Percentiles rank a stretch among this genome's conserved stretches.
Conservation (phyloP, 2,797 vertebrate genomes). For the Micropoecilia bifurca region DNA sequence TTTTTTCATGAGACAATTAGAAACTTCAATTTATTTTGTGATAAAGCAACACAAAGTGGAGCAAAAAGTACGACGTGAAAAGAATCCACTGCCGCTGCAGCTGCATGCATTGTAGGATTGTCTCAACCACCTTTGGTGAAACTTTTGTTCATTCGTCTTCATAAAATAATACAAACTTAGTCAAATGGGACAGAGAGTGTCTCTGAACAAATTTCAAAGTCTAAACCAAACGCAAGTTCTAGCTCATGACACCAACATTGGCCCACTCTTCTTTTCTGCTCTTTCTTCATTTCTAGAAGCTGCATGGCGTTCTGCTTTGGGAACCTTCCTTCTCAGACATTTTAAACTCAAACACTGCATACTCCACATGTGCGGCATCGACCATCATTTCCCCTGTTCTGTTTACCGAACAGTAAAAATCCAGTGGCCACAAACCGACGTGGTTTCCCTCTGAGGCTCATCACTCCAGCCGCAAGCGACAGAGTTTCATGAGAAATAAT, state of each 20-base stretch:
- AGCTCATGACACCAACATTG: background rate
- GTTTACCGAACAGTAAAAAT: slow-evolving; percentile 74
- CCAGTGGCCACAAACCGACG: slow-evolving; percentile 60
- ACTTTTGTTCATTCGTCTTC: background rate
- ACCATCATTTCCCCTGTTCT: slow-evolving; percentile 64
- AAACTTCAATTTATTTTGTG: background rate
- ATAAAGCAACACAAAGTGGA: background rate
- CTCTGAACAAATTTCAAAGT: background rate
- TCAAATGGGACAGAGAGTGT: background rate
- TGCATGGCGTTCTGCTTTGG: slow-evolving; percentile 29
- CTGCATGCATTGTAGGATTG: background rate
- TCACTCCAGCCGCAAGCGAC: slow-evolving; percentile 60
- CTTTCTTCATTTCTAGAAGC: background rate
- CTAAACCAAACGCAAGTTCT: background rate
- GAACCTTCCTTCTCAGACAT: slow-evolving; percentile 62
- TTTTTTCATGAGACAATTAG: background rate
- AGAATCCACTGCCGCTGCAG: background rate
- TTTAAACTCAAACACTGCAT: slow-evolving; percentile 55
- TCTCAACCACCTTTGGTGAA: background rate
- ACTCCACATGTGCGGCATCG: slow-evolving; percentile 67
- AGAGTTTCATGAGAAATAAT: slow-evolving; percentile 58
- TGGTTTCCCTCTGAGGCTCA: slow-evolving; percentile 50
- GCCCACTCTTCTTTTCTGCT: background rate
- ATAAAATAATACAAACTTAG: background rate
- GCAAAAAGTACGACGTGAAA: background rate